phyloP scores from a whole-genome alignment of 2,888 invertebrate species.

The Pecten maximus region DNA sequence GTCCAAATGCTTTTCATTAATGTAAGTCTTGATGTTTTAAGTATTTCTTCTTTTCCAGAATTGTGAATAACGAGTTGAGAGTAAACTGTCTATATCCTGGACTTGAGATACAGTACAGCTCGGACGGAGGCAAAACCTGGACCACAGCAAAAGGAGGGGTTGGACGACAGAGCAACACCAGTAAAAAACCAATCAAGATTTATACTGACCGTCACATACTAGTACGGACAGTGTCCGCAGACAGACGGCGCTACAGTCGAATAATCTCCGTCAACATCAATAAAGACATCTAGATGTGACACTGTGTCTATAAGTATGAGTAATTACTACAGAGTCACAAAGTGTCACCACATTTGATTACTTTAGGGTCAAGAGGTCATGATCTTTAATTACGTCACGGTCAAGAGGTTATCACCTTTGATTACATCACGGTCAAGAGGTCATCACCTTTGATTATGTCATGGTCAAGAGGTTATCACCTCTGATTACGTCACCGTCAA shows the following conservation, averaged over 20 bases:
- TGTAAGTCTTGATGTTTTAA: too few species aligned
- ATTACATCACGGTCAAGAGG: too few species aligned
- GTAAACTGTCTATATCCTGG: constrained; percentile 49
- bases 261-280: neutral
- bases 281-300: neutral
- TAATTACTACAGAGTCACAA: too few species aligned
- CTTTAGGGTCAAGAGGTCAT: too few species aligned
- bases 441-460: too few species aligned
- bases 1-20: too few species aligned
- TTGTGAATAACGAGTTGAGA: constrained; percentile 37
- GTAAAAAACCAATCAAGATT: neutral
- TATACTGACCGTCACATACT: neutral
- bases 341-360: too few species aligned
- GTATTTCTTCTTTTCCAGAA: neutral
- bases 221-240: neutral
- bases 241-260: neutral
- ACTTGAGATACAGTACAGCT: constrained; percentile 43
- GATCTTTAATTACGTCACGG: too few species aligned
- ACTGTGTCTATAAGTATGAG: too few species aligned
- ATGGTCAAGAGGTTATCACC: too few species aligned
- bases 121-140: constrained; percentile 51
- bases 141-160: neutral
- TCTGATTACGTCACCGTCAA: too few species aligned
- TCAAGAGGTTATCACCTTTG: too few species aligned
- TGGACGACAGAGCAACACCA: neutral